Base-by-base conservation (phyloP, 2,797 vertebrate genomes). In the Gymnothorax reevesii region DNA sequence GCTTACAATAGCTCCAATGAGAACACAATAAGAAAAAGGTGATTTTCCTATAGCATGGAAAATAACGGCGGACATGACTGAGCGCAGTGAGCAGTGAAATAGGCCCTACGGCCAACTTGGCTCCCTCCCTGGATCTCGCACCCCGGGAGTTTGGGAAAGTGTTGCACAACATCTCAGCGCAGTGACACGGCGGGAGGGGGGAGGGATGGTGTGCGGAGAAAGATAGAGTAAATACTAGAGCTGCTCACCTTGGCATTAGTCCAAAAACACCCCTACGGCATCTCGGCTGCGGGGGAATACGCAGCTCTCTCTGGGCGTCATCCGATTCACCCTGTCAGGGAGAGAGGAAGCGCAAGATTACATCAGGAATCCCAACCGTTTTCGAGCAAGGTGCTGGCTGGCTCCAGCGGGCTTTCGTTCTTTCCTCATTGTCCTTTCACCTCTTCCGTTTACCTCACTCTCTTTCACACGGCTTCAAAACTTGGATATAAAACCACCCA, bases 261-360 rank as follows among this genome's bases (percentile, higher is more conserved):
- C 94, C 94, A 95, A 93, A 93, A 92, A 92, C 92, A 93, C 93
- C 93, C 94, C 96, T 95, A 96, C 94, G 95, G 94, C 96, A 96
- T 96, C 93, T 93, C 94, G 93, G 94, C 94, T 92, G 92, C 92
- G 94, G 86, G 85, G 91, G 86, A 92, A 94, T 83, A 88, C 90
- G 87, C 87, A 90, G 92, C 93, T 95, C 95, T 91, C 93, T 93
- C 93, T 94, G 90, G 85, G 88, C 94, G 94, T 95, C 93, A 89
- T 94, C 93, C 93, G 89, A 94, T 92, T 94, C 92, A 91, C 92
- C 90, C 92, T 93, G 93, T 91, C 90, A 88, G 87, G 54, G 27
- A 52, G 86, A 64, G 27, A 85, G 49, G 25, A 85, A 27, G 4
- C 60, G 84, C 84, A 88, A 84, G 54, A 82, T 88, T 69, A 85